Percentiles rank a stretch among this genome's conserved stretches.
phyloP scores from a whole-genome alignment of 2,888 invertebrate genomes.

The Epiperipatus broadwayi region DNA sequence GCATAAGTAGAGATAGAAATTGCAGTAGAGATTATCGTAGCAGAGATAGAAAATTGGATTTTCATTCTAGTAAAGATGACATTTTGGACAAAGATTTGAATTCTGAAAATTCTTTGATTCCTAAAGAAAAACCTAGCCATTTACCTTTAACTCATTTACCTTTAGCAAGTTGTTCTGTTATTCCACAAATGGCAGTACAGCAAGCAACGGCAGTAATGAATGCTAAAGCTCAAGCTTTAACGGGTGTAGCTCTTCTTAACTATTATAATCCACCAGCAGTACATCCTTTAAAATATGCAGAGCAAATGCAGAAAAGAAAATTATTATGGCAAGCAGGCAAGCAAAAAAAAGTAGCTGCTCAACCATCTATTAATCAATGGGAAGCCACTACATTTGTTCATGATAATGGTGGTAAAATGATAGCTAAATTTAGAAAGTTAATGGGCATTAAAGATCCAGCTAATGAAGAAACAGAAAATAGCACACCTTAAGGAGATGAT shows the following conservation, averaged over 20 bases:
- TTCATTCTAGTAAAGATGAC: no score
- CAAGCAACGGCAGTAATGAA: constrained; percentile 31
- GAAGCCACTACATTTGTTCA: constrained; percentile 67
- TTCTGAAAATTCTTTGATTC: no score
- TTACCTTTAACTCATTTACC: constrained; percentile 21
- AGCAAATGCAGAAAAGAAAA: constrained; percentile 77
- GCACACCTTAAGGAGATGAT: constrained; percentile 20
- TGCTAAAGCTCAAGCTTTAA: constrained; percentile 29
- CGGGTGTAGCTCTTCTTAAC: constrained; percentile 40
- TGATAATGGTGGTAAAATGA: constrained; percentile 75
- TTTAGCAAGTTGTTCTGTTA: constrained; percentile 20
- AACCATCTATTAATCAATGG: constrained; percentile 41
- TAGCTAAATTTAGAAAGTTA: constrained; percentile 80
- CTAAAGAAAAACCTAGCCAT: constrained; percentile 22
- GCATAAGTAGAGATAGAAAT: background rate
- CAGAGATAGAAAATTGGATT: background rate
- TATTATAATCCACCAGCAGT: constrained; percentile 55
- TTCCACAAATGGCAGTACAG: constrained; percentile 28
- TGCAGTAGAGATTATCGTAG: background rate
- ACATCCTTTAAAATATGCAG: constrained; percentile 60
- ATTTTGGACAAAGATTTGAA: no score
- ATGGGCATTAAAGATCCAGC: constrained; percentile 80
- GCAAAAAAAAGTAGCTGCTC: constrained; percentile 28
- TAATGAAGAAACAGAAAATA: no score
- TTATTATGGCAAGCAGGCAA: constrained; percentile 64